These are phyloP conservation scores for Echinometra lucunter DNA, from an alignment of 53 echinoderm and acorn worm species.

Conservation along the genomic window DNA sequence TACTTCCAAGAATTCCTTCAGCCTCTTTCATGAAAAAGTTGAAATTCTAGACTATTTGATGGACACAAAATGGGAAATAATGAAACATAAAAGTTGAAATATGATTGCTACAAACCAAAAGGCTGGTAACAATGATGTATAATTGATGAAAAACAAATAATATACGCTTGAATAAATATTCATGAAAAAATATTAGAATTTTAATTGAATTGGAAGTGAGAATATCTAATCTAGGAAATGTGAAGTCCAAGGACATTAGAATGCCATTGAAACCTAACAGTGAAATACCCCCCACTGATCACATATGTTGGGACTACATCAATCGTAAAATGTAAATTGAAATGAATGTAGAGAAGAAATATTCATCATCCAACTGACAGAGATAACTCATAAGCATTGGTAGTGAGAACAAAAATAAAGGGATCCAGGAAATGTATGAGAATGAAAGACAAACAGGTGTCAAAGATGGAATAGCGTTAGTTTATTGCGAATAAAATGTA, in stretches of 20 bases:
- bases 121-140: not conserved
- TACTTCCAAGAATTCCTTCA: not conserved
- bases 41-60: not conserved
- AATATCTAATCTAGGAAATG: not conserved
- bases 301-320: too few relatives aligned
- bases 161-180: not conserved
- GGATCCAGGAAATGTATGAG: not conserved
- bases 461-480: not conserved
- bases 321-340: not conserved
- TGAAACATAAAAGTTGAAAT: not conserved
- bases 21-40: not conserved
- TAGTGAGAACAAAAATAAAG: not conserved
- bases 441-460: not conserved
- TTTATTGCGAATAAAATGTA: not conserved
- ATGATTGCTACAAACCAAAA: not conserved
- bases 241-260: not conserved
- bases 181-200: not conserved
- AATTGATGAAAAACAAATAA: not conserved
- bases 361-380: not conserved
- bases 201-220: not conserved
- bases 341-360: not conserved
- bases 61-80: not conserved
- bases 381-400: not conserved
- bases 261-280: not conserved
- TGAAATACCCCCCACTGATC: not conserved